Conservation (phyloP, 1,140 invertebrate genomes). For the Drosophila serrata region DNA sequence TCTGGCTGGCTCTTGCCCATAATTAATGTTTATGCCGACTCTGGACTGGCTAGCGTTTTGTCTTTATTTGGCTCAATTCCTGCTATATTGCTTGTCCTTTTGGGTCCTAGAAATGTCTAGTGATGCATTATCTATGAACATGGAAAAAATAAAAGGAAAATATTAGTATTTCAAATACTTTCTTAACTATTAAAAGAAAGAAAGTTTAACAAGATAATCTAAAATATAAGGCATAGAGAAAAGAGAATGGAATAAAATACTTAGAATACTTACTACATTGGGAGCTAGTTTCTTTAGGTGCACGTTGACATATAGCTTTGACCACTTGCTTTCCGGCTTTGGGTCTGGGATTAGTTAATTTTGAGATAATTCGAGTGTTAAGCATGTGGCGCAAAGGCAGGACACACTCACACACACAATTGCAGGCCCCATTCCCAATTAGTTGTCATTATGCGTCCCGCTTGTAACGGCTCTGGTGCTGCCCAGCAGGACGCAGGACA, state of each 20-base stretch:
- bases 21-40: constrained; percentile 65
- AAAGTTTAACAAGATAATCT: not conserved
- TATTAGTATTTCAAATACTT: not conserved
- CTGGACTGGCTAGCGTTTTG: constrained; percentile 23
- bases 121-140: constrained; percentile 36
- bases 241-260: too few species aligned
- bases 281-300: not conserved
- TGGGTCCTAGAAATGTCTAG: constrained; percentile 8
- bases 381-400: constrained; percentile 52
- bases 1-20: constrained; percentile 22
- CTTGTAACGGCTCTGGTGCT: constrained; percentile 42
- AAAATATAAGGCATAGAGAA: too few species aligned
- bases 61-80: constrained; percentile 23
- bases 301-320: constrained; percentile 5
- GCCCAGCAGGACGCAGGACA: constrained; percentile 33
- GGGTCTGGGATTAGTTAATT: constrained; percentile 68
- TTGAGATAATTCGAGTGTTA: constrained; percentile 77
- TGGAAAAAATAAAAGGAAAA: not conserved
- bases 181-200: not conserved
- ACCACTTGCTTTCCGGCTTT: constrained; percentile 65
- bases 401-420: constrained; percentile 10
- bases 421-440: constrained; percentile 67
- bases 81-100: not conserved
- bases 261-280: not conserved
- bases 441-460: constrained; percentile 65